Conservation (phyloP, 2,797 vertebrate genomes). For the Anguilla anguilla region DNA sequence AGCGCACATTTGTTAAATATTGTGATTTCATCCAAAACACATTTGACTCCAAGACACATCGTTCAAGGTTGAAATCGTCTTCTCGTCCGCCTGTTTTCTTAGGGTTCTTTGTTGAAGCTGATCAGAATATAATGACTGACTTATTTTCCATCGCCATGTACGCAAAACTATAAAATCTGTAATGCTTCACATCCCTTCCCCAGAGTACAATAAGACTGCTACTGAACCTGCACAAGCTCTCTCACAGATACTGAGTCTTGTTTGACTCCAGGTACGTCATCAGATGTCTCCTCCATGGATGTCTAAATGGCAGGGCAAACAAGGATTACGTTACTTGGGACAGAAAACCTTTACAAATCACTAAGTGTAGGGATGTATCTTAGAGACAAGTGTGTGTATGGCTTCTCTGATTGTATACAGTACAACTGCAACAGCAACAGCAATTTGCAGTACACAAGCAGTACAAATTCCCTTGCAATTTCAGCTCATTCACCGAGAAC, state of each 20-base stretch:
- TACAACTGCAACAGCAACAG: neutral
- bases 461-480: constrained; percentile 29
- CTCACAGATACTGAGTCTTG: constrained; percentile 65
- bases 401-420: neutral
- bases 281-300: constrained; percentile 24
- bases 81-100: neutral
- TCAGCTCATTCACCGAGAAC: constrained; percentile 33
- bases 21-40: too few relatives aligned
- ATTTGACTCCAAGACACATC: too few relatives aligned
- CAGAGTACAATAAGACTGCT: constrained; percentile 10
- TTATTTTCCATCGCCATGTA: too few relatives aligned
- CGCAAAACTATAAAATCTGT: neutral
- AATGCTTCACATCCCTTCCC: neutral
- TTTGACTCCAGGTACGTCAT: constrained; percentile 41
- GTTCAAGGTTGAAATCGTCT: neutral
- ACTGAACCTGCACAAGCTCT: constrained; percentile 69
- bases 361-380: neutral
- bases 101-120: neutral
- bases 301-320: constrained; percentile 32
- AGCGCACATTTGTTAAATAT: too few relatives aligned
- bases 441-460: neutral
- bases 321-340: constrained; percentile 32
- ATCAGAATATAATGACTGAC: neutral
- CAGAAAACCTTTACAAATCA: neutral
- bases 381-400: neutral